Evolutionary conservation across 1,140 invertebrate genomes (phyloP), one percentile per base, ranked within the genome.

Genomic region (Neuroterus valhalla): DNA sequence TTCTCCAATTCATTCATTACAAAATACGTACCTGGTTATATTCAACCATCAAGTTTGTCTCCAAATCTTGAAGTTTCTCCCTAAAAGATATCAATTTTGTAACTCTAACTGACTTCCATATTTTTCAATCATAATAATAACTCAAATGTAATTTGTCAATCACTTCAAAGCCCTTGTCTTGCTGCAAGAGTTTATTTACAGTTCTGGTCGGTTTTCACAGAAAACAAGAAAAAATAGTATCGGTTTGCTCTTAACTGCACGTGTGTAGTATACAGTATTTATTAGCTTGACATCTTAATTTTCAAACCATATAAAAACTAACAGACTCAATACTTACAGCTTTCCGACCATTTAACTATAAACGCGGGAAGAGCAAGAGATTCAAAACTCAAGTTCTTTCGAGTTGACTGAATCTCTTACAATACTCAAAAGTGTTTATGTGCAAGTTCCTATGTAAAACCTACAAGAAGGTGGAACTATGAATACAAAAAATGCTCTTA

Each of bases 221-320:
- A 62, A 62, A 62, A 62, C 21, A 62, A 62, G 5, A 62, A 31
- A 62, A 62, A 15, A 31, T 26, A 38, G 4, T 10, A 38, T 38
- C 31, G 31, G 23, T 62, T 62, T 38, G 31, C 23, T 62, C 21
- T 11, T 26, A 62, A 62, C 55, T 62, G 26, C 55, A 62, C n/a
- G 23, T 77, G 81, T 87, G 82, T 89, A 90, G 88, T 86, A 86
- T 78, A 78, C 71, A 80, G 31, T 74, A 86, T 84, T 87, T 88
- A 87, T 88, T 46, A 89, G 82, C 85, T 85, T 80, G 77, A 86
- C 79, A 80, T 62, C 31, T 38, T 38, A 8, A 70, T 76, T 26
- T 66, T 70, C 44, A 66, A 75, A 21, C n/a, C 21, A n/a, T 11
- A 46, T 21, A 66, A 76, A 43, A 23, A 55, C 66, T 48, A 67